Evolutionary conservation across 2,797 vertebrate species (phyloP).

Genomic region (Naso thynnoides): DNA sequence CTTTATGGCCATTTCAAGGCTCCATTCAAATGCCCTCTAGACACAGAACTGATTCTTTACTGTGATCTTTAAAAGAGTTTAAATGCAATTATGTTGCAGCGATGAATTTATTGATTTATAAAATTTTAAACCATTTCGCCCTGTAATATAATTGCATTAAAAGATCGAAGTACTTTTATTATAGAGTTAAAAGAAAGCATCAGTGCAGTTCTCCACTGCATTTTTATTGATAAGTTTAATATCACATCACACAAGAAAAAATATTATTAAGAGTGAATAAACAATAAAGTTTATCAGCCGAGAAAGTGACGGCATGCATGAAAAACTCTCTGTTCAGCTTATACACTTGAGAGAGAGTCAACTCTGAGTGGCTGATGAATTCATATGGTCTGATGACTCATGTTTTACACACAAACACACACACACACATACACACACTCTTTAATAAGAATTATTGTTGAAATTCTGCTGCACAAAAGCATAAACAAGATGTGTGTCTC

Average conservation of each 20-base stretch:
- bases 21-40: too few species aligned
- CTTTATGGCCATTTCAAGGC: too few species aligned
- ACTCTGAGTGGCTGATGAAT: background rate
- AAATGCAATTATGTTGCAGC: background rate
- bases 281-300: background rate
- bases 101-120: background rate
- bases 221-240: background rate
- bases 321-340: background rate
- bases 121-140: background rate
- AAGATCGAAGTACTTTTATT: background rate
- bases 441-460: background rate
- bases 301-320: background rate
- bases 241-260: background rate
- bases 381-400: slow-evolving; percentile 16
- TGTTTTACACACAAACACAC: slow-evolving; percentile 1
- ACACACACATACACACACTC: background rate
- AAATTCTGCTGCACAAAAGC: slow-evolving; percentile 4
- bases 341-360: background rate
- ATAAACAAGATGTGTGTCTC: slow-evolving; percentile 19
- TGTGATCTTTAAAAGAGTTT: background rate
- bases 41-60: background rate
- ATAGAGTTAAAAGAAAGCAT: background rate
- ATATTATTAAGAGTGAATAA: background rate
- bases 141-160: background rate
- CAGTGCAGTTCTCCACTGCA: background rate